phyloP scores from a whole-genome alignment of 92 coral and sea anemone species.

The Bergia puertoricense region DNA sequence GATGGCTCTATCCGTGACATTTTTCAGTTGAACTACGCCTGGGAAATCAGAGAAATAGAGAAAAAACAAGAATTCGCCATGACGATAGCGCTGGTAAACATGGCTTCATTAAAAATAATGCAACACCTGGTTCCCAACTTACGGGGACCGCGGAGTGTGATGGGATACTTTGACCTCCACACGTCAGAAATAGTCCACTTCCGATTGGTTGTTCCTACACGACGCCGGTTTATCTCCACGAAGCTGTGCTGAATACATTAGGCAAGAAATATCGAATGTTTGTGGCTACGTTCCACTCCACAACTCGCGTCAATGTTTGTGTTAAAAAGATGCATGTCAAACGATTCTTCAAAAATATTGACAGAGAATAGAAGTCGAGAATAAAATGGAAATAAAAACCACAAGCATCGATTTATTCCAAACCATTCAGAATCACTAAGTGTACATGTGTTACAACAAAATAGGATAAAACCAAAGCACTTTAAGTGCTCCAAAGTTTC shows the following conservation, averaged over 20 bases:
- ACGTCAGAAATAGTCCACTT: constrained; percentile 60
- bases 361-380: not conserved
- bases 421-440: not conserved
- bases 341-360: constrained; percentile 12
- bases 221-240: constrained; percentile 64
- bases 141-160: constrained; percentile 70
- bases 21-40: constrained; percentile 49
- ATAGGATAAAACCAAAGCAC: constrained; percentile 28
- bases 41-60: constrained; percentile 90
- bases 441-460: constrained; percentile 18
- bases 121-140: constrained; percentile 95
- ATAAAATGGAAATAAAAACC: not conserved
- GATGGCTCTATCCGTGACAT: constrained; percentile 41
- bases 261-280: constrained; percentile 70
- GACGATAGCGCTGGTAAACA: constrained; percentile 99
- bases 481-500: constrained; percentile 40
- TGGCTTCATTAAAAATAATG: constrained; percentile 93
- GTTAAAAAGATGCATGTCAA: constrained; percentile 39
- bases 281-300: constrained; percentile 68
- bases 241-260: constrained; percentile 71
- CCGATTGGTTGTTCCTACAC: constrained; percentile 77
- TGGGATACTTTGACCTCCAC: constrained; percentile 84
- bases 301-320: constrained; percentile 60
- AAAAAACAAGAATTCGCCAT: constrained; percentile 99
- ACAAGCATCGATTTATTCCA: constrained; percentile 3